Evolutionary conservation across 2,888 invertebrate genomes (phyloP).

Genomic region (Sminthurinus aureus): DNA sequence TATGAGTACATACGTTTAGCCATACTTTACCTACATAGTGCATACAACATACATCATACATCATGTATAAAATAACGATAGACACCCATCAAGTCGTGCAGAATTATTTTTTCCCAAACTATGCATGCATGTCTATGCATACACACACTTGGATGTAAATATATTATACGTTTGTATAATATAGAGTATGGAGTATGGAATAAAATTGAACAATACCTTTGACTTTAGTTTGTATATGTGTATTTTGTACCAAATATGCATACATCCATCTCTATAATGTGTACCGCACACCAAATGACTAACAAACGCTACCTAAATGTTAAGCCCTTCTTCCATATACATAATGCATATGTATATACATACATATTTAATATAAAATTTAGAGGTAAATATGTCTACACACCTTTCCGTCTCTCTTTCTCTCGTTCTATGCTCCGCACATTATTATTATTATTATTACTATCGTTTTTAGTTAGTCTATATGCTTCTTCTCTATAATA

Average conservation of each 20-base stretch:
- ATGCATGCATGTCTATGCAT: neutral
- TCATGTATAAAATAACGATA: neutral
- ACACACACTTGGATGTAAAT: too few species aligned
- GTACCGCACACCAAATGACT: too few species aligned
- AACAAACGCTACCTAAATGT: too few species aligned
- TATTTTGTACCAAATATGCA: neutral
- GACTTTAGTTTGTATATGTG: neutral
- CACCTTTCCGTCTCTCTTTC: conserved; percentile 25
- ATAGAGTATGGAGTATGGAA: neutral
- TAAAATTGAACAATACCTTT: conserved; percentile 32
- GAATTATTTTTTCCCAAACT: conserved; percentile 24
- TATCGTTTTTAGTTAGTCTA: neutral
- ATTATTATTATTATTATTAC: neutral
- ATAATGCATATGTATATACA: neutral
- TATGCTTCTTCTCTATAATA: conserved; percentile 1
- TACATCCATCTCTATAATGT: neutral
- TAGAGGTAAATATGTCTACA: neutral
- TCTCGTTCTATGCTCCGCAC: neutral
- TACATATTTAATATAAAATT: neutral
- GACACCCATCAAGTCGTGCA: conserved; percentile 37
- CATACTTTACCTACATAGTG: too few species aligned
- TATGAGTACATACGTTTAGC: too few species aligned
- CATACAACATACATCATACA: too few species aligned
- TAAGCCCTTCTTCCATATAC: neutral
- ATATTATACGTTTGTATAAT: too few species aligned